Percentiles rank a stretch among this genome's conserved stretches.
These are phyloP conservation scores for Phoenoteleia sp. DNA, from an alignment of 2,888 invertebrate species.

Conservation along the genomic window DNA sequence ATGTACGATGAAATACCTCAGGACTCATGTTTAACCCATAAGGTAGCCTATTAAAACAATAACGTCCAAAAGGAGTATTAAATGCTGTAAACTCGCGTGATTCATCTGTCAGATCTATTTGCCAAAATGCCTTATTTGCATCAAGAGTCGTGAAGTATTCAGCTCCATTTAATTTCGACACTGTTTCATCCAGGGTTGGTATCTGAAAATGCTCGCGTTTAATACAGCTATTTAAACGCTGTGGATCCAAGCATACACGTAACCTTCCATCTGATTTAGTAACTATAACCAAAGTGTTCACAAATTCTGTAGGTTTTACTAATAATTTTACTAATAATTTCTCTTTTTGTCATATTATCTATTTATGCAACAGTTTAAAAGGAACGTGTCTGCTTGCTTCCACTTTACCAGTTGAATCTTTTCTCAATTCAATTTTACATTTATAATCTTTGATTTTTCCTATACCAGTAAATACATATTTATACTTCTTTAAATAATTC, in stretches of 20 bases:
- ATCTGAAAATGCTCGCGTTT: conserved; percentile 37
- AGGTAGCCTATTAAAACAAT: conserved; percentile 36
- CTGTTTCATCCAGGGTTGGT: conserved; percentile 31
- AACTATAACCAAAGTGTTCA: conserved; percentile 25
- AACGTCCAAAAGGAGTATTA: conserved; percentile 45
- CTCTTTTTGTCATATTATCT: conserved; percentile 21
- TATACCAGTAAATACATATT: conserved; percentile 62
- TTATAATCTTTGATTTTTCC: conserved; percentile 56
- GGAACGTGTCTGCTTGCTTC: conserved; percentile 61
- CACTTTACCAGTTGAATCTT: conserved; percentile 45
- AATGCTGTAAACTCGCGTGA: conserved; percentile 30
- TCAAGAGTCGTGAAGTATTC: conserved; percentile 23
- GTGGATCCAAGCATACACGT: conserved; percentile 27
- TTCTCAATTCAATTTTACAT: conserved; percentile 67
- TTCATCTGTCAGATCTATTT: conserved; percentile 19
- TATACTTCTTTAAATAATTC: conserved; percentile 28
- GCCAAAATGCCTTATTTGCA: conserved; percentile 51
- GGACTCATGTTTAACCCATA: conserved; percentile 75
- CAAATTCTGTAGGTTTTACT: conserved; percentile 32
- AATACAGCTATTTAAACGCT: conserved; percentile 12
- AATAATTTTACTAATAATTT: conserved; percentile 33
- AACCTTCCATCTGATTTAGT: conserved; percentile 8
- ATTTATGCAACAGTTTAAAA: conserved; percentile 13
- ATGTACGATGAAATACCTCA: no score
- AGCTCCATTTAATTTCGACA: conserved; percentile 14